These are phyloP conservation scores for Podarcis raffonei DNA, from an alignment of 2,113 vertebrate species.

Conservation along the genomic window DNA sequence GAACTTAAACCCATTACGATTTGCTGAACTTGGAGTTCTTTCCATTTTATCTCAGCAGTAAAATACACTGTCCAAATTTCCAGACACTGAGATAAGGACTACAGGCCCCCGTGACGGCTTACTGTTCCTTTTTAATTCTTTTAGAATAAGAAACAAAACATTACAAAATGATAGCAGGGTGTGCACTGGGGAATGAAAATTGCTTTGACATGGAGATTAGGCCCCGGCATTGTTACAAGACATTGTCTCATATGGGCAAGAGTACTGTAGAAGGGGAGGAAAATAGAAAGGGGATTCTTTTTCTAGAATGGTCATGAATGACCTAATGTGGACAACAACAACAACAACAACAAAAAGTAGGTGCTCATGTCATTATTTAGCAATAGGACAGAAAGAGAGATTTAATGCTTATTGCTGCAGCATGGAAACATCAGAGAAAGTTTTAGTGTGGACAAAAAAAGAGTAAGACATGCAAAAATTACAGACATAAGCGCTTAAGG, in stretches of 20 bases:
- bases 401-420: slow-evolving; percentile 88
- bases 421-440: slow-evolving; percentile 80
- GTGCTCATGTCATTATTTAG: slow-evolving; percentile 89
- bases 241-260: slow-evolving; percentile 96
- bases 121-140: slow-evolving; percentile 93
- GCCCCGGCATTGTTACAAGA: slow-evolving; percentile 95
- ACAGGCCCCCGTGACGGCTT: slow-evolving; percentile 86
- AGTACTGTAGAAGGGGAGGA: slow-evolving; percentile 80
- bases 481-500: slow-evolving; percentile 70
- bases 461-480: slow-evolving; percentile 76
- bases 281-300: slow-evolving; percentile 79
- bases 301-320: slow-evolving; percentile 92
- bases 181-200: slow-evolving; percentile 95
- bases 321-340: slow-evolving; percentile 90
- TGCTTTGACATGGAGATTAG: slow-evolving; percentile 99
- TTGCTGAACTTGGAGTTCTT: slow-evolving; percentile 91
- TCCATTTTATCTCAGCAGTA: slow-evolving; percentile 90
- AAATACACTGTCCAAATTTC: slow-evolving; percentile 96
- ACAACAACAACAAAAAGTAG: slow-evolving; percentile 89
- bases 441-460: slow-evolving; percentile 78
- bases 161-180: slow-evolving; percentile 97
- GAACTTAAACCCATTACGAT: slow-evolving; percentile 97
- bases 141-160: slow-evolving; percentile 98
- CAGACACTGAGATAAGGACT: slow-evolving; percentile 92
- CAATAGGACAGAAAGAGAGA: slow-evolving; percentile 85